Base-by-base conservation (phyloP, 1,140 invertebrate species). In the Polypedilum pembai region DNA sequence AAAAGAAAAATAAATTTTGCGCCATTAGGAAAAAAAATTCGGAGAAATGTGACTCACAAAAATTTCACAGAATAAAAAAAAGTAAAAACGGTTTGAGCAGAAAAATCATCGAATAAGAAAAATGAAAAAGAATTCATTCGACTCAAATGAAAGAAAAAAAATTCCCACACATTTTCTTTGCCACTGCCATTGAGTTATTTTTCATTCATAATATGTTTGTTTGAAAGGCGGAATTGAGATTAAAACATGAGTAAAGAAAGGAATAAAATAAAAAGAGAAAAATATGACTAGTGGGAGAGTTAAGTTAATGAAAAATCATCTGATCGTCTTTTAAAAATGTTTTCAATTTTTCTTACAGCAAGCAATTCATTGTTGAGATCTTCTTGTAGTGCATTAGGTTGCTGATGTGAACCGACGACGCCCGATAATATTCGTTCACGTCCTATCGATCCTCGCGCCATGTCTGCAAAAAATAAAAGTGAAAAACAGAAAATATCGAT, bases 281-380 rank as follows among this genome's bases (percentile, higher is more conserved):
- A 33, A 33, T 3, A 33, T 33, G 24, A 33, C 24, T 33, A 33
- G 24, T 33, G 24, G 24, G 24, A 5, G 24, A 33, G 24, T 33
- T 33, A 5, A 33, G 24, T n/a, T 56, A 56, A 56, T 56, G 45
- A 12, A 12, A 12, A 56, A 56, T 15, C 45, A 56, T 56, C 45
- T n/a, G n/a, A 56, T 56, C 12, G n/a, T 56, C 12, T 10, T n/a
- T 56, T 56, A 4, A 56, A n/a, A 56, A 56, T 56, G 3, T 56
- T n/a, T 56, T 15, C 45, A n/a, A n/a, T n/a, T 15, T 56, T 56
- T 75, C 75, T 75, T 41, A 80, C 79, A 76, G 80, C 77, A 20
- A 80, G 73, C 73, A 80, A 40, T 74, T 74, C 56, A 41, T 69
- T 63, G 21, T 74, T 74, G 66, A 74, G 63, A 45, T 74, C 74